Evolutionary conservation across 2,888 invertebrate genomes (phyloP).

Genomic region (Hypomecis punctinalis): DNA sequence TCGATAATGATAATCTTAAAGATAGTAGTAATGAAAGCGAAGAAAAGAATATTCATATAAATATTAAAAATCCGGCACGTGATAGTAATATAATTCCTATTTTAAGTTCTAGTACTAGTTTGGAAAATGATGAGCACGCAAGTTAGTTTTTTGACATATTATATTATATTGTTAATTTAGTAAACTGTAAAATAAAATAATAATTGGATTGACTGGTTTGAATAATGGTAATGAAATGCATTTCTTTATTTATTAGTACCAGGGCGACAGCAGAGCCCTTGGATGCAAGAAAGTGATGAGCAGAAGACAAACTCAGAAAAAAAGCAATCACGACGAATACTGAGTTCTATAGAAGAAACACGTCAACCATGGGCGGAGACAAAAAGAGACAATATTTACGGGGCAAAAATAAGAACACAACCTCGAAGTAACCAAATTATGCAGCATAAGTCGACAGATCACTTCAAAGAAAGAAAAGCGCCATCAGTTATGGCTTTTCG

Average conservation of each 20-base stretch:
- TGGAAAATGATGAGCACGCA: constrained; percentile 11
- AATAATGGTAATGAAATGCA: neutral
- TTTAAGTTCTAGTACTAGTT: constrained; percentile 11
- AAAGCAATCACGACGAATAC: neutral
- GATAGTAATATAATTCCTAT: constrained; percentile 8
- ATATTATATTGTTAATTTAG: neutral
- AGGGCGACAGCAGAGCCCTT: neutral
- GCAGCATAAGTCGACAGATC: neutral
- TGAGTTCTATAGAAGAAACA: constrained; percentile 15
- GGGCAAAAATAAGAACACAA: neutral
- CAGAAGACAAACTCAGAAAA: neutral
- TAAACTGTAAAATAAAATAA: too few relatives aligned
- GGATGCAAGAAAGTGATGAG: neutral
- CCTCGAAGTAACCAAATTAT: neutral
- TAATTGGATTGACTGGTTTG: too few relatives aligned
- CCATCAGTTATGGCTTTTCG: too few relatives aligned
- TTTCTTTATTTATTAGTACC: neutral
- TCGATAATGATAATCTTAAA: constrained; percentile 21
- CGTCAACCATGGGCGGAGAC: neutral
- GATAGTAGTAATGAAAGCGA: constrained; percentile 29
- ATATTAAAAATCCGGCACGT: constrained; percentile 2
- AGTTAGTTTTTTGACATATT: constrained; percentile 6
- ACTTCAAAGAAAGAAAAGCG: neutral
- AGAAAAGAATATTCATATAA: constrained; percentile 16
- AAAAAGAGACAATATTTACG: neutral